These are phyloP conservation scores for Cybosia mesomella DNA, from an alignment of 2,888 invertebrate species.

Conservation along the genomic window DNA sequence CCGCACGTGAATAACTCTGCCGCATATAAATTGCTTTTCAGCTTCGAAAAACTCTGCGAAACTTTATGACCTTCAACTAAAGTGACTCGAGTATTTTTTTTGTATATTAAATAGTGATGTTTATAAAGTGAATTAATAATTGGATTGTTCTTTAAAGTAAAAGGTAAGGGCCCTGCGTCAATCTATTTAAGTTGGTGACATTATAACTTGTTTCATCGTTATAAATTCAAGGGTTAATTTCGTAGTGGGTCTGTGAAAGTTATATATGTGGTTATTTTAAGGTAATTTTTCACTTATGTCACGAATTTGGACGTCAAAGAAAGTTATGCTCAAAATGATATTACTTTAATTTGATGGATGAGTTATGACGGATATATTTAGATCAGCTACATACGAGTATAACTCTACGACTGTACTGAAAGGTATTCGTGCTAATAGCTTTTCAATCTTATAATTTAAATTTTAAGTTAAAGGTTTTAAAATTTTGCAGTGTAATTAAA, in stretches of 20 bases:
- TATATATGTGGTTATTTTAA: not conserved
- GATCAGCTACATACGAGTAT: not conserved
- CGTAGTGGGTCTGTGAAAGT: not conserved
- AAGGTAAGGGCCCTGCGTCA: conserved; percentile 51
- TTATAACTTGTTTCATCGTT: conserved; percentile 23
- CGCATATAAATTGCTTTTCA: not conserved
- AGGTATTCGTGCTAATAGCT: not conserved
- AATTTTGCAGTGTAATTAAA: too few species aligned
- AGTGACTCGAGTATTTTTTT: conserved; percentile 8
- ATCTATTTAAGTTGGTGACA: conserved; percentile 32
- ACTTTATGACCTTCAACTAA: conserved; percentile 28
- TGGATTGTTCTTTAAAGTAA: conserved; percentile 39
- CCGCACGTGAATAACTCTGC: conserved; percentile 11
- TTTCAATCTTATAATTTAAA: too few species aligned
- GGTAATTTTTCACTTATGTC: not conserved
- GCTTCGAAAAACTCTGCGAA: conserved; percentile 37
- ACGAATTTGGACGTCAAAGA: not conserved
- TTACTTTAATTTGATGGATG: not conserved
- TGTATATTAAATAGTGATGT: conserved; percentile 33
- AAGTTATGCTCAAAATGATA: not conserved
- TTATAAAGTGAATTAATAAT: conserved; percentile 25
- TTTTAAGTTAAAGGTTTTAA: too few species aligned
- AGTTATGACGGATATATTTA: not conserved
- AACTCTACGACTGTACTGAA: not conserved
- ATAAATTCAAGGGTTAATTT: conserved; percentile 12